phyloP scores from a whole-genome alignment of 2,888 invertebrate species.

The Terebella lapidaria region DNA sequence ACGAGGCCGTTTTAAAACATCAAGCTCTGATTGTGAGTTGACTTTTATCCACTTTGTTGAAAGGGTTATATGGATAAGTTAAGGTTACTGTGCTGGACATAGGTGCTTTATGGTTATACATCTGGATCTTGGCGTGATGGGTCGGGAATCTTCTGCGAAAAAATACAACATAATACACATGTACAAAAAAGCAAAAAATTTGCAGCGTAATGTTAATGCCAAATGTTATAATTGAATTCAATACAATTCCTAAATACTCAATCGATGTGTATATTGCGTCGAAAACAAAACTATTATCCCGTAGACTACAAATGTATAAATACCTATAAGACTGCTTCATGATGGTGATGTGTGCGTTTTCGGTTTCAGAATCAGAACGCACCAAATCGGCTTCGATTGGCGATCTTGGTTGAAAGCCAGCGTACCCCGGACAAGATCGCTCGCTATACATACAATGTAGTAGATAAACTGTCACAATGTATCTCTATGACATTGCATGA shows the following conservation, averaged over 20 bases:
- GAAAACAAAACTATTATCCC: too few relatives aligned
- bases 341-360: slow-evolving; percentile 22
- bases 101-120: slow-evolving; percentile 23
- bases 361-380: too few relatives aligned
- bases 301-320: background rate
- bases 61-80: slow-evolving; percentile 36
- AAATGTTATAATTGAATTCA: too few relatives aligned
- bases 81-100: slow-evolving; percentile 32
- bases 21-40: too few relatives aligned
- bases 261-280: too few relatives aligned
- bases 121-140: slow-evolving; percentile 18
- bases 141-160: slow-evolving; percentile 23
- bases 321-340: slow-evolving; percentile 33
- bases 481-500: too few relatives aligned
- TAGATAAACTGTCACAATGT: background rate
- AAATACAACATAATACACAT: background rate
- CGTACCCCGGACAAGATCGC: slow-evolving; percentile 31
- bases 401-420: slow-evolving; percentile 29
- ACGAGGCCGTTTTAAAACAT: too few relatives aligned
- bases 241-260: too few relatives aligned
- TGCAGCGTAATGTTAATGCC: too few relatives aligned
- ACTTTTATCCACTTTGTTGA: slow-evolving; percentile 35
- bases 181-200: too few relatives aligned
- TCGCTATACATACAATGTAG: slow-evolving; percentile 9
- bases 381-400: slow-evolving; percentile 24